Base-by-base conservation (phyloP, 2,888 invertebrate genomes). In the Eustalomyia histrio region DNA sequence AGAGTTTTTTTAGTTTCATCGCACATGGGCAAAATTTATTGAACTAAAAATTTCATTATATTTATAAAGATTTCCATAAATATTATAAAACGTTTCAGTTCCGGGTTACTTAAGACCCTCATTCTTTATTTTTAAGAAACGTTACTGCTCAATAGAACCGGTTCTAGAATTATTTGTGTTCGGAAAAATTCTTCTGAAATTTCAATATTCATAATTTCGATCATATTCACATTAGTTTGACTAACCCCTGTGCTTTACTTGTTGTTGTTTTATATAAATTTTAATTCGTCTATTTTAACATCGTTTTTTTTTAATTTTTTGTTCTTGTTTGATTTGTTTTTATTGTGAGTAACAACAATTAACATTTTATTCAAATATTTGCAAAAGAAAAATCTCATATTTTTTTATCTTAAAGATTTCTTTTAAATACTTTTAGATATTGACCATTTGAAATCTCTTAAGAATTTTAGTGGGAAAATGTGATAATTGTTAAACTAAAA, bases 291-390 rank as follows among this genome's bases (percentile, higher is more conserved):
- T 17, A 35, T n/a, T 35, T 57, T 65, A 17, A 43, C n/a, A 52
- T 12, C 14, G 52, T 7, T 14, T 33, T 35, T 39, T 1, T 78
- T 47, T 17, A 21, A n/a, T 43, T 35, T 29, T 18, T 47, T 35
- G 14, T 57, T 55, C 18, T 24, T 58, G 43, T 43, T 35, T 35
- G 2, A 7, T 5, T 6, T 29, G 29, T 4, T 29, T 3, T 29
- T 29, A 29, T 29, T 35, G 47, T 35, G 63, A 69, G 63, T 58
- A 71, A 76, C 29, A 63, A 29, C 39, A 64, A 64, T 71, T 64
- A 64, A 29, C 7, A 43, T 47, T 67, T 65, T 39, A 5, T n/a
- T 47, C 17, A 58, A 43, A 8, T 2, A 7, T 29, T 67, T 39
- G 14, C 43, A 47, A n/a, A n/a, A 47, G 43, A 47, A 47, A n/a